Base-by-base conservation (phyloP, 53 echinoderm and acorn worm species). In the Paelopatides confundens region DNA sequence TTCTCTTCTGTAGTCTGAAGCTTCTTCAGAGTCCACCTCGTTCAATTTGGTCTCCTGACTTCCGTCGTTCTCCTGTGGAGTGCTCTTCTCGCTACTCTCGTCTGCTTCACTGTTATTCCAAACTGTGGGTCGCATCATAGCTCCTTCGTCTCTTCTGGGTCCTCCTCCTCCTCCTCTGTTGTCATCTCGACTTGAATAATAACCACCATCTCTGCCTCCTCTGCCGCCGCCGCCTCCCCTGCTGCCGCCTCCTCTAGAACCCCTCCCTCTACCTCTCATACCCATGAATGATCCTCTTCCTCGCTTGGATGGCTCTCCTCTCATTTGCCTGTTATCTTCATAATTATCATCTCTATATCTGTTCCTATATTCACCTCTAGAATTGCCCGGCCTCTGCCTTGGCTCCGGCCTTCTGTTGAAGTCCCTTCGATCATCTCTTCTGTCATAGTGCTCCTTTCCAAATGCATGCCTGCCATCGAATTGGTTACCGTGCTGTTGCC, bases 251-350 rank as follows among this genome's bases (percentile, higher is more conserved):
- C 94, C 92, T 28, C 97, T 64, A 23, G 88, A 76, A 18, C 86
- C 89, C 62, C 92, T 86, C 34, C 93, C 87, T 35, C 90, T 46
- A 26, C 95, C 92, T 50, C 85, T 49, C 28, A 27, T 39, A 27
- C 68, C 43, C 28, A 65, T 46, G 38, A 63, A 47, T 39, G 78
- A 49, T 51, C 93, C 93, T 69, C 95, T 93, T 23, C 97, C 97
- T 71, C 97, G 87, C 33, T 92, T 91, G 18, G 95, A 93, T 13
- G 95, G 93, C 40, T 95, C 95, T 31, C 97, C 92, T 53, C 93
- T 66, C 2, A 89, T 91, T 50, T 39, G 26, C 14, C 63, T 70
- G 49, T 89, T 86, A 15, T 48, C 89, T 15, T 86, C 87, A 17
- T 54, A 74, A 35, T 85, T 38, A 8, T 94, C 86, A 1, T 91